Evolutionary conservation across 1,140 invertebrate genomes (phyloP), one percentile per base, ranked within the genome.

Genomic region (Potamilus streckersoni): DNA sequence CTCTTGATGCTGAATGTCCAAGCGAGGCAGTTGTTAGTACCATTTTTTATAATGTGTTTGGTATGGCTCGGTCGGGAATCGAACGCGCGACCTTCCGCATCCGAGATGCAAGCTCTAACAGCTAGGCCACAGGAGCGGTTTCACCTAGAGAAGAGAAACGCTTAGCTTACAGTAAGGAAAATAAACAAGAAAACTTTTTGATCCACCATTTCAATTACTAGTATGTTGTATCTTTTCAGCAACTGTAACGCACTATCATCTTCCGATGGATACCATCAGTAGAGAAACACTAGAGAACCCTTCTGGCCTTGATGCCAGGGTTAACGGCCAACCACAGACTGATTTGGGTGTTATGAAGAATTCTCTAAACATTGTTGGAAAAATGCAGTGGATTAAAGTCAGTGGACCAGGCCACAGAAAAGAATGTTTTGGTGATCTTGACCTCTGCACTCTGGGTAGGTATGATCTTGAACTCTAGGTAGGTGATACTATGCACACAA

Each of bases 351-450:
- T 86, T 13, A 56, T 79, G 59, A 72, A 81, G 16, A 84, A 84
- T 16, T 87, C 87, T 15, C 74, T 89, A 13, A 59, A 76, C 38
- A 67, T 89, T 16, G 78, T 86, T 49, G 82, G 85, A 5, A 55
- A 75, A 13, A 68, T 70, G 5, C 83, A 87, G 63, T 85, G 76
- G 49, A 68, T 88, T 15, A 76, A 82, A 27, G 85, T 89, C 20
- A 81, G 78, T 58, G 88, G 88, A 5, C 83, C 84, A 23, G 80
- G 82, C 13, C 88, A 89, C 68, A 78, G 86, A 70, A 60, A 78
- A 38, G 88, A 89, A 78, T 89, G 88, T 74, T 83, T 89, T 67
- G 87, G 87, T 12, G 85, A 89, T 69, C 81, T 89, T 38, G 82
- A 80, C 12, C 78, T 80, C 19, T 89, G 88, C 69, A 70, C 79